Percentiles rank a stretch among this genome's conserved stretches.
These are phyloP conservation scores for Scalopus aquaticus DNA, from an alignment of 2,113 vertebrate species.

Conservation along the genomic window DNA sequence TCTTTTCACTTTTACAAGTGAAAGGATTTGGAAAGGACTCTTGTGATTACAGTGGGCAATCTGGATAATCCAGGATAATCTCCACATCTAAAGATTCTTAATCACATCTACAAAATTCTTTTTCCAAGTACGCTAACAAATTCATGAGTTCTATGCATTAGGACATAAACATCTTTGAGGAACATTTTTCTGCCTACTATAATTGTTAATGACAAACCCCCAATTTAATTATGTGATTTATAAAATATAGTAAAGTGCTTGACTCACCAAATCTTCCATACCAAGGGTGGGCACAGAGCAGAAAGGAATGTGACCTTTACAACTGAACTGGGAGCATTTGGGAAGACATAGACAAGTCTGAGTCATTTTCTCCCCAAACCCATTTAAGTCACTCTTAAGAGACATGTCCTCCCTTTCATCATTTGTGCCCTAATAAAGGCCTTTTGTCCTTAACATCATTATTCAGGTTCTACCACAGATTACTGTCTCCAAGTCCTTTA, in stretches of 20 bases:
- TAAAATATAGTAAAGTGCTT: slow-evolving; percentile 10
- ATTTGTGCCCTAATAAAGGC: background rate
- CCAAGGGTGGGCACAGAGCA: background rate
- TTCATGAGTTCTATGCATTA: background rate
- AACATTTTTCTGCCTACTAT: background rate
- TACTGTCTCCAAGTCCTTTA: background rate
- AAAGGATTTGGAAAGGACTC: background rate
- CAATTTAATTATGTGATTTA: background rate
- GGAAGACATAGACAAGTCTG: background rate
- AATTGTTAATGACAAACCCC: background rate
- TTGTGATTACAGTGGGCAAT: background rate
- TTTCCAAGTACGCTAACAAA: background rate
- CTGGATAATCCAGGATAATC: background rate
- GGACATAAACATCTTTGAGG: background rate
- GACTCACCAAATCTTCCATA: background rate
- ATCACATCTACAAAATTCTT: background rate
- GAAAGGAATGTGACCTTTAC: background rate
- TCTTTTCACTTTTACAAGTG: background rate
- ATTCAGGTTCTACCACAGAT: background rate
- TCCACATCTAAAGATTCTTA: background rate
- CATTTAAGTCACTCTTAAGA: background rate
- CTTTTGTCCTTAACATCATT: background rate
- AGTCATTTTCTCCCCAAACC: background rate
- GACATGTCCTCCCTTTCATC: background rate
- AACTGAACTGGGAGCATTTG: background rate